A percentile compares a stretch with the other conserved stretches of the same genome.
These are phyloP conservation scores for Oscheius sp. DNA, from an alignment of 2,888 invertebrate genomes.

Conservation along the genomic window DNA sequence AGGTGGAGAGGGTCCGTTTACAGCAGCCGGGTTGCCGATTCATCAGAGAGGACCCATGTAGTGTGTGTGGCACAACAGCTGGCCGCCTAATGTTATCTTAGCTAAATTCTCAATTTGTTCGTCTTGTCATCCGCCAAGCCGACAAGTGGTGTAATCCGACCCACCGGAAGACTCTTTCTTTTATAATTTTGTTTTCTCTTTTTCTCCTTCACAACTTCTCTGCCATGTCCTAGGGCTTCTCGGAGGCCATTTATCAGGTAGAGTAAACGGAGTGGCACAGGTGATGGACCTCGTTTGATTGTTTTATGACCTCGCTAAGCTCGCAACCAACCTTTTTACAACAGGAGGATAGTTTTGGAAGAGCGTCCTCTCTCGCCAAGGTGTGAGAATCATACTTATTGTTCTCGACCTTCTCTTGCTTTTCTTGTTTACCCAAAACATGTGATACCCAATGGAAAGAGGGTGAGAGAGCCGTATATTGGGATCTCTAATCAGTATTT, in stretches of 20 bases:
- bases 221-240: background rate
- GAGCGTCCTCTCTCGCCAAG: no score
- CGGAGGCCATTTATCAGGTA: slow-evolving; percentile 1
- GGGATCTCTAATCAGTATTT: no score
- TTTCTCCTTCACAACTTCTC: background rate
- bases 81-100: slow-evolving; percentile 56
- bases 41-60: slow-evolving; percentile 33
- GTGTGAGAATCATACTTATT: no score
- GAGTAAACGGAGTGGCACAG: slow-evolving; percentile 19
- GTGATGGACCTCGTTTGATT: slow-evolving; percentile 27
- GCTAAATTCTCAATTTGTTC: slow-evolving; percentile 34
- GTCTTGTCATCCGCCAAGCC: slow-evolving; percentile 26
- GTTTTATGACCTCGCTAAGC: slow-evolving; percentile 26
- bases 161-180: background rate
- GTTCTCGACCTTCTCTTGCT: no score
- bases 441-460: no score
- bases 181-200: background rate
- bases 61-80: slow-evolving; percentile 34
- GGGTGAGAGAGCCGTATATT: no score
- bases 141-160: slow-evolving; percentile 17
- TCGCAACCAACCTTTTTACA: background rate
- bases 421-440: no score
- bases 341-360: no score
- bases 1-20: slow-evolving; percentile 22
- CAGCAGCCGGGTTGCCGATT: slow-evolving; percentile 37